Conservation (phyloP, 1,140 invertebrate species). For the Aplysia californica region DNA sequence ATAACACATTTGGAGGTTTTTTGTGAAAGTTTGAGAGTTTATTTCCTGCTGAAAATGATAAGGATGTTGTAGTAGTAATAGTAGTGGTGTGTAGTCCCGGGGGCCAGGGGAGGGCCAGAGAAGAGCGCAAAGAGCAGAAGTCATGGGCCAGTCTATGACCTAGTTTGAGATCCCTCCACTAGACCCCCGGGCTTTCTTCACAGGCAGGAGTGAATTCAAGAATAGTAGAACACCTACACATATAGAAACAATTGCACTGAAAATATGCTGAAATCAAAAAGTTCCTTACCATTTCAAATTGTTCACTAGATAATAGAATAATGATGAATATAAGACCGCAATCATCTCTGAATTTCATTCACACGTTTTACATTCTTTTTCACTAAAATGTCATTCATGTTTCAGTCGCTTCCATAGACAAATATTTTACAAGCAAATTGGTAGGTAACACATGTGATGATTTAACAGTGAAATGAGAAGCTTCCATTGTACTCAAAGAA, state of each 20-base stretch:
- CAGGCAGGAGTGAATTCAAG: constrained; percentile 23
- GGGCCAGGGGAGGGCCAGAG: not conserved
- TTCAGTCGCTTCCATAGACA: no score
- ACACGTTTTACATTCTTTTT: no score
- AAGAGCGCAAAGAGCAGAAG: not conserved
- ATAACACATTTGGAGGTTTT: no score
- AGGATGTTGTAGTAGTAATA: constrained; percentile 18
- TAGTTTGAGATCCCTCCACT: not conserved
- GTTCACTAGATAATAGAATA: constrained; percentile 22
- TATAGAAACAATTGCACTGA: constrained; percentile 27
- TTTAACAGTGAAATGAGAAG: no score
- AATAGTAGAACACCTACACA: constrained; percentile 29
- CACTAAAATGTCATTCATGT: no score
- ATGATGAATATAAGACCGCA: constrained; percentile 21
- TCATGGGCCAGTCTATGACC: not conserved
- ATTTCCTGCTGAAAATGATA: constrained; percentile 32
- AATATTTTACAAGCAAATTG: no score
- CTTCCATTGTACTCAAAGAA: no score
- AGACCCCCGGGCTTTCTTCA: constrained; percentile 2
- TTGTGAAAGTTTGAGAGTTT: constrained; percentile 28
- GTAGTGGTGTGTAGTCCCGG: constrained; percentile 9
- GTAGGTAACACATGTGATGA: no score
- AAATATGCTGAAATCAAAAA: constrained; percentile 22
- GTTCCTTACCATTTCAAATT: constrained; percentile 15
- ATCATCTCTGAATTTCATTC: no score